A percentile compares a stretch with the other conserved stretches of the same genome.
Conservation (phyloP, 2,797 vertebrate genomes). For the Alexandromys oeconomus region DNA sequence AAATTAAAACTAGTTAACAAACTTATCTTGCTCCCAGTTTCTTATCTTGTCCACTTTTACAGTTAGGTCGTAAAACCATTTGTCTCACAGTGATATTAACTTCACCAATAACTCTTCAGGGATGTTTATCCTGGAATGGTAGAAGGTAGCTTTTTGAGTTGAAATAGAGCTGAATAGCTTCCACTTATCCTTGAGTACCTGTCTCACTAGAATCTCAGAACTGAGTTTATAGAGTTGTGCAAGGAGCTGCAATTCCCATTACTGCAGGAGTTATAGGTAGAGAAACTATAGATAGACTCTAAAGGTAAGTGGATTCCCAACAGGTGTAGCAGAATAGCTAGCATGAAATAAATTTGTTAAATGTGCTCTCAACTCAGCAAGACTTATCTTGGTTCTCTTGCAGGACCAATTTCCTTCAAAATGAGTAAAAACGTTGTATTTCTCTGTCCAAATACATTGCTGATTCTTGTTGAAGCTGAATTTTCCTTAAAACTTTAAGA, state of each 20-base stretch:
- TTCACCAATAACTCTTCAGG: constrained; percentile 29
- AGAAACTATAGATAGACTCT: constrained; percentile 56
- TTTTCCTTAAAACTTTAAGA: constrained; percentile 16
- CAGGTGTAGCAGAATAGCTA: not conserved
- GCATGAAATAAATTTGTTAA: constrained; percentile 45
- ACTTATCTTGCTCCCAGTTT: not conserved
- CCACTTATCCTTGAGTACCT: constrained; percentile 67
- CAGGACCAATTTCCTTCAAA: constrained; percentile 46
- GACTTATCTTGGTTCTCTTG: constrained; percentile 10
- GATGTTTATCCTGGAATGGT: constrained; percentile 40
- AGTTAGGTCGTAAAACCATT: not conserved
- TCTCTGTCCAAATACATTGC: constrained; percentile 39
- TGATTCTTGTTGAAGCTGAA: constrained; percentile 58
- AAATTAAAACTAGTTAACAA: not conserved
- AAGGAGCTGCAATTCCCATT: not conserved
- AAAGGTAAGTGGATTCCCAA: constrained; percentile 38
- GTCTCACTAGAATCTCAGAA: constrained; percentile 46
- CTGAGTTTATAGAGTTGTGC: constrained; percentile 31
- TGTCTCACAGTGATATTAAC: not conserved
- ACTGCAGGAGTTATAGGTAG: constrained; percentile 29
- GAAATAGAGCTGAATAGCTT: constrained; percentile 63
- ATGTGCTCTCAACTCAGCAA: constrained; percentile 11
- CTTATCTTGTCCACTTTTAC: not conserved
- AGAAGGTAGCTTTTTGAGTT: constrained; percentile 47
- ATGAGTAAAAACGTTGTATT: constrained; percentile 34